Evolutionary conservation across 2,888 invertebrate genomes (phyloP).

Genomic region (Dorcus parallelipipedus): DNA sequence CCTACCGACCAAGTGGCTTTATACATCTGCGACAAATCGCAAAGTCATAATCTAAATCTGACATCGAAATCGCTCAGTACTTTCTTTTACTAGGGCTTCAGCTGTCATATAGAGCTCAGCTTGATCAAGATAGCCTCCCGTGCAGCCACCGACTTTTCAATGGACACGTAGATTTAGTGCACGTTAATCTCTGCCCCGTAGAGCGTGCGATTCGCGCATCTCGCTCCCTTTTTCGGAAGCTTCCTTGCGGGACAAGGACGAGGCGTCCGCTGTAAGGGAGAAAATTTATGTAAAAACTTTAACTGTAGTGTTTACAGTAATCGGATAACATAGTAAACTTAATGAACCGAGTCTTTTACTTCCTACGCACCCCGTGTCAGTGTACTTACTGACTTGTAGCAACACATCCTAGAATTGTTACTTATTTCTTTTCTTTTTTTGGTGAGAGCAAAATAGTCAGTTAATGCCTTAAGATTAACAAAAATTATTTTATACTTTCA

Average conservation of each 20-base stretch:
- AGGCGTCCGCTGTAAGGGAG: not conserved
- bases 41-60: slow-evolving; percentile 40
- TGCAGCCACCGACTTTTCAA: slow-evolving; percentile 31
- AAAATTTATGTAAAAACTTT: slow-evolving; percentile 17
- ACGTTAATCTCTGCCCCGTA: slow-evolving; percentile 16
- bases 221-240: not conserved
- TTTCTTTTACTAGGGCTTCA: slow-evolving; percentile 26
- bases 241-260: slow-evolving; percentile 1
- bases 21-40: slow-evolving; percentile 30
- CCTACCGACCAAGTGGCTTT: not conserved
- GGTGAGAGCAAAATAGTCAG: not conserved
- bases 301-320: slow-evolving; percentile 32
- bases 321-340: slow-evolving; percentile 34
- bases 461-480: not conserved
- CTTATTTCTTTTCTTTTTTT: not conserved
- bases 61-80: slow-evolving; percentile 32
- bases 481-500: too few relatives aligned
- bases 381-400: slow-evolving; percentile 23
- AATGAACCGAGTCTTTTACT: slow-evolving; percentile 34
- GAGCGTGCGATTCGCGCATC: slow-evolving; percentile 1
- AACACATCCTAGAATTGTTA: slow-evolving; percentile 11
- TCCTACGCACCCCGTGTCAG: slow-evolving; percentile 25
- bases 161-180: slow-evolving; percentile 32
- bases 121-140: slow-evolving; percentile 35
- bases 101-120: slow-evolving; percentile 31